These are phyloP conservation scores for Tenrec ecaudatus DNA, from an alignment of 2,113 vertebrate genomes.

Conservation along the genomic window DNA sequence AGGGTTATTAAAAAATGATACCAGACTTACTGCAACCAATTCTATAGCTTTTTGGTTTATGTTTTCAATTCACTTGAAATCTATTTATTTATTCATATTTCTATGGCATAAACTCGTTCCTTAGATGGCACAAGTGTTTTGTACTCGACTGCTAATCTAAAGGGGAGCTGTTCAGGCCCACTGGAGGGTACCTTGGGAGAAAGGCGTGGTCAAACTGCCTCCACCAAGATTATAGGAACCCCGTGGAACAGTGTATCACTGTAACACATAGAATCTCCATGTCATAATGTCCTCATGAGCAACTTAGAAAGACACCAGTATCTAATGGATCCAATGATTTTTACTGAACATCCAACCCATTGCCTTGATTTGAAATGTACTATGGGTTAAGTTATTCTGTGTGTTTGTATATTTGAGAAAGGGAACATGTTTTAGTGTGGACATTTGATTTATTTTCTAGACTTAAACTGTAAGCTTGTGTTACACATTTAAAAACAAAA, in stretches of 20 bases:
- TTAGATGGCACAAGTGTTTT: background rate
- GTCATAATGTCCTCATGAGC: background rate
- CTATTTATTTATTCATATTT: slow-evolving; percentile 46
- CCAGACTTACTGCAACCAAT: slow-evolving; percentile 18
- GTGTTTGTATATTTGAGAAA: no score
- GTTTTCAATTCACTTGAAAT: slow-evolving; percentile 3
- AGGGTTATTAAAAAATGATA: slow-evolving; percentile 7
- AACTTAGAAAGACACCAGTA: background rate
- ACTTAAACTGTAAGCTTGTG: background rate
- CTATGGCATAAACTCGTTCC: background rate
- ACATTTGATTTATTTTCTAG: background rate
- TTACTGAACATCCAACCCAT: background rate
- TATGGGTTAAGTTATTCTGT: background rate
- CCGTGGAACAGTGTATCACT: background rate
- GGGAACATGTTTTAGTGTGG: background rate
- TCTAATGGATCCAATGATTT: background rate
- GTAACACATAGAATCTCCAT: background rate
- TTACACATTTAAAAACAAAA: slow-evolving; percentile 33
- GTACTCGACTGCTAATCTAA: background rate
- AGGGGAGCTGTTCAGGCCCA: background rate
- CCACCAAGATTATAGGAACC: background rate
- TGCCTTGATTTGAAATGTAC: slow-evolving; percentile 8
- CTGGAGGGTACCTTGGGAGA: background rate
- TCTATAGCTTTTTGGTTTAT: slow-evolving; percentile 17
- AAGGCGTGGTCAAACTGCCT: background rate